Base-by-base conservation (phyloP, 2,797 vertebrate genomes). In the Malurus splendens region DNA sequence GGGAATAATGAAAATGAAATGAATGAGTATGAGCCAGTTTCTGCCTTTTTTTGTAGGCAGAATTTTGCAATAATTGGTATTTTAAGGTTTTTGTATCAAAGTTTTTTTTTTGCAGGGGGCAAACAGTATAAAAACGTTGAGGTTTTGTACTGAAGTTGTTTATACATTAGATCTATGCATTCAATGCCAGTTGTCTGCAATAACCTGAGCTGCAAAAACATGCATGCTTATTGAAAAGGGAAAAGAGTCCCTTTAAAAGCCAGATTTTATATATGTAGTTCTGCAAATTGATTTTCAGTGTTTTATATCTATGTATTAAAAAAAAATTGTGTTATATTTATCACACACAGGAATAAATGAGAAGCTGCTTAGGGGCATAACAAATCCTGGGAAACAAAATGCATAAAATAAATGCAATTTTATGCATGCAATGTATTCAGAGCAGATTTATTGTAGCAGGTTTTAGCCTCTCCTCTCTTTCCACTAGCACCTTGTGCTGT, bases 1-100 rank as follows among this genome's bases (percentile, higher is more conserved):
- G 77, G 54, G 67, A 91, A 91, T 87, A 93, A 89, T 89, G 85
- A 93, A 87, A 93, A 87, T 67, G 93, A 87, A 91, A 92, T 1
- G 10, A 93, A 90, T 87, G 77, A 82, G 32, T 32, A 92, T 64
- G 25, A 85, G 61, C 15, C 8, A 2, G 2, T 73, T 93, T 93
- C 74, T 86, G 47, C 10, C 28, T 32, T 74, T 62, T 47, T 55
- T 57, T 66, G 1, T 65, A 50, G 33, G 77, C 30, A 74, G 56
- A 64, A 48, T 85, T 93, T 80, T 81, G 27, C n/a, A 74, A 20
- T 74, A 86, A 64, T 70, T 78, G 60, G 5, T 82, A 54, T 81
- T 86, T 85, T 50, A 67, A 62, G 59, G 23, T 38, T 50, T 83
- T 81, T 87, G 33, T 56, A 12, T 60, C 39, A 10, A n/a, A 3